These are phyloP conservation scores for Seriola rivoliana DNA, from an alignment of 2,113 vertebrate genomes.

Conservation along the genomic window DNA sequence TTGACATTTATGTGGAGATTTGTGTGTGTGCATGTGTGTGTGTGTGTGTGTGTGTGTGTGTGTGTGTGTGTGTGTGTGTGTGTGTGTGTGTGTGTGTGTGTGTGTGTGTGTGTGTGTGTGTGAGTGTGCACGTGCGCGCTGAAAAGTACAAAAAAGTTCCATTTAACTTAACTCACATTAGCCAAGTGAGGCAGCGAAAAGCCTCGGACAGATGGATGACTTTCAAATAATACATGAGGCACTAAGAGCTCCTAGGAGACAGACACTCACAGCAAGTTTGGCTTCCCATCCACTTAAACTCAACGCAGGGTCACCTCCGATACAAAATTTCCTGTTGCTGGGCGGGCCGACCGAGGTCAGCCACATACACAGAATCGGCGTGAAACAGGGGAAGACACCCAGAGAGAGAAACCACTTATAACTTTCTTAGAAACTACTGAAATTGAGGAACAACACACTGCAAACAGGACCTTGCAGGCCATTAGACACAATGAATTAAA, in stretches of 20 bases:
- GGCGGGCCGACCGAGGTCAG: slow-evolving; percentile 17
- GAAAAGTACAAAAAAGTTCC: slow-evolving; percentile 49
- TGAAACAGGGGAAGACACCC: slow-evolving; percentile 9
- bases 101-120: slow-evolving; percentile 1
- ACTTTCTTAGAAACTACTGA: slow-evolving; percentile 18
- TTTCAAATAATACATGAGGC: slow-evolving; percentile 70
- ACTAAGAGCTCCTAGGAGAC: slow-evolving; percentile 68
- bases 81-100: background rate
- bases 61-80: background rate
- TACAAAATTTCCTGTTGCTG: slow-evolving; percentile 44
- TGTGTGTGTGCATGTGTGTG: background rate
- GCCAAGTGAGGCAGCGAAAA: slow-evolving; percentile 43
- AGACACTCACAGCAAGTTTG: slow-evolving; percentile 41
- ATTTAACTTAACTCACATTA: slow-evolving; percentile 48
- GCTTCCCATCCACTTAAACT: slow-evolving; percentile 51
- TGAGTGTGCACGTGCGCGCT: background rate
- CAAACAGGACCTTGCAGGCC: background rate
- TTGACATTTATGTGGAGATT: slow-evolving; percentile 15
- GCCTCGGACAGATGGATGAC: slow-evolving; percentile 43
- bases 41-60: background rate
- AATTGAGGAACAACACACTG: background rate
- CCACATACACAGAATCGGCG: background rate
- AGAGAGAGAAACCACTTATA: background rate
- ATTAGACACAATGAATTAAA: background rate
- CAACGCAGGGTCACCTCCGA: slow-evolving; percentile 47